Base-by-base conservation (phyloP, 2,888 invertebrate species). In the Agapostemon virescens region DNA sequence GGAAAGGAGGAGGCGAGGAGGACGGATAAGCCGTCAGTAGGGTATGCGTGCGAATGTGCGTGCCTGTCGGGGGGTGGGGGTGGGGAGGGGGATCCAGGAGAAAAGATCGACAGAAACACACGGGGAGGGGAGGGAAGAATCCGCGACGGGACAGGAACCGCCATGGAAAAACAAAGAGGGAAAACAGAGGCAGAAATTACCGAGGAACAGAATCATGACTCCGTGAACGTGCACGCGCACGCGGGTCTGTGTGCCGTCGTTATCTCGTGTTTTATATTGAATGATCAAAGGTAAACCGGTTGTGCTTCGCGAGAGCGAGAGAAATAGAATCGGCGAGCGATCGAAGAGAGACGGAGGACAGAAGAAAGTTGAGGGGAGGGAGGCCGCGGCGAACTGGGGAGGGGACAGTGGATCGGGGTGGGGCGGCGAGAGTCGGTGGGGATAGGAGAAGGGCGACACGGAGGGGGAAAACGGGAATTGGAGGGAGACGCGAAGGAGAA, bases 201-300 rank as follows among this genome's bases (percentile, higher is more conserved):
- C 64, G 71, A 69, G 74, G 77, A 73, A 70, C 81, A 68, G 74
- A 82, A 81, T 82, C 81, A 72, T 70, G 55, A n/a, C 40, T 75
- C 42, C 61, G 66, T 63, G 69, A 73, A 70, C 36, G 72, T 61
- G 77, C 52, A 64, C 52, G 73, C 71, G 66, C 40, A 63, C 58
- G 63, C 79, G 77, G 36, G 33, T 11, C 13, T 63, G 63, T 63
- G 61, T 63, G 63, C 36, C 73, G 82, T 64, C 78, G 78, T 74
- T 86, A 89, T 89, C 89, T 86, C 85, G 86, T 86, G 87, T 88
- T 86, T 88, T 88, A 88, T 90, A 90, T 91, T 89, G 89, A 90
- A 90, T 90, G 90, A 91, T 91, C 89, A 90, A 91, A 91, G 90
- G 90, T 90, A 91, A 91, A 91, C 91, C 91, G 91, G 91, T 91